phyloP scores from a whole-genome alignment of 2,797 vertebrate genomes.

The Enteromius treurensis region DNA sequence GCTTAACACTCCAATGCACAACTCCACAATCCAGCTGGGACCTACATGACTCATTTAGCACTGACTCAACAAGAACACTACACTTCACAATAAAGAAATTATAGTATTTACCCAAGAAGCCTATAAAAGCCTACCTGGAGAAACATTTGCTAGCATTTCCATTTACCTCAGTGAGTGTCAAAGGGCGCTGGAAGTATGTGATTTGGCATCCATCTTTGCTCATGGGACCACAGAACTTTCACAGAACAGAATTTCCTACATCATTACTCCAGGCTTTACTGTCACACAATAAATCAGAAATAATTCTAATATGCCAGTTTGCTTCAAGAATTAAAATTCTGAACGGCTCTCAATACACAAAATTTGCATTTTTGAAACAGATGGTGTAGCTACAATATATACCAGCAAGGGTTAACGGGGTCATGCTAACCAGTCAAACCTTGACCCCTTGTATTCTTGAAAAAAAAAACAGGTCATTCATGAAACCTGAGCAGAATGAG shows the following conservation, averaged over 20 bases:
- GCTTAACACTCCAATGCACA: slow-evolving; percentile 15
- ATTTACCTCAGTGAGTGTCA: slow-evolving; percentile 1
- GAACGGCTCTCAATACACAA: not conserved
- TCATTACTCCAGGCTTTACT: not conserved
- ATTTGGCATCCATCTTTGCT: not conserved
- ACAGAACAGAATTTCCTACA: not conserved
- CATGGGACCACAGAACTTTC: not conserved
- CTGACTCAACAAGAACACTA: not conserved
- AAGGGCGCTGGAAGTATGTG: not conserved
- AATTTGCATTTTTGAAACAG: not conserved
- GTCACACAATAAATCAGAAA: not conserved
- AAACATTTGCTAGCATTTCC: not conserved
- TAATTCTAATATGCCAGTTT: too few relatives aligned
- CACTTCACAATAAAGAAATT: not conserved
- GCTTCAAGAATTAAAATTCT: too few relatives aligned
- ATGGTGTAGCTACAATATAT: not conserved
- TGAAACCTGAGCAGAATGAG: not conserved
- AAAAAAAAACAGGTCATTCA: not conserved
- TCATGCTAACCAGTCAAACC: not conserved
- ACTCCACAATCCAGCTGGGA: slow-evolving; percentile 33
- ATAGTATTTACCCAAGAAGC: not conserved
- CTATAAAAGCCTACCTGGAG: slow-evolving; percentile 11
- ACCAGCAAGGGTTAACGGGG: not conserved
- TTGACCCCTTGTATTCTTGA: not conserved
- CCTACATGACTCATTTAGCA: slow-evolving; percentile 32